Evolutionary conservation across 2,797 vertebrate genomes (phyloP), one percentile per base, ranked within the genome.

Genomic region (Bufotes viridis): DNA sequence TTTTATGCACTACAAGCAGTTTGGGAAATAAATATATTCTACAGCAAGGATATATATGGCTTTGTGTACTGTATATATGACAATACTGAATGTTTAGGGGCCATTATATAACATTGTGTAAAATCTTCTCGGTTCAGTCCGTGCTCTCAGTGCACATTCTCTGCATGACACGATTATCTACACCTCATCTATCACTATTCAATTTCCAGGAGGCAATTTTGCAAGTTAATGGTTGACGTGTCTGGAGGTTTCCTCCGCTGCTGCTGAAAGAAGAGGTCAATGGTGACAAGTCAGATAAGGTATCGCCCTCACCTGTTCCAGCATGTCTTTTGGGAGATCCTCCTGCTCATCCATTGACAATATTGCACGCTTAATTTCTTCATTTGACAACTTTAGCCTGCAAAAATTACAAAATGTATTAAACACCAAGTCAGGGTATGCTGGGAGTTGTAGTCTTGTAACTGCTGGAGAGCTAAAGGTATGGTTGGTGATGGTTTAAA

Each of bases 301-400:
- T 42, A 57, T 53, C 65, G 11, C 61, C 81, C 93, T 90, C 89
- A 99, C 98, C 97, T 99, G 98, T 92, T 99, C 98, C 92, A 99
- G 93, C 98, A 99, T 99, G 93, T 99, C 98, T 92, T 99, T 99
- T 0, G 98, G 97, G 78, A 99, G 96, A 92, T 99, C 98, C 91
- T 99, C 98, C 90, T 99, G 98, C 87, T 99, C 98, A 0, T 99
- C 98, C 98, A 99, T 99, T 0, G 97, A 97, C 90, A 99, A 92
- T 93, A 99, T 99, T 0, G 98, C 98, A 91, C 97, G 96, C 92
- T 99, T 99, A 90, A 99, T 99, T 94, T 99, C 98, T 87, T 98
- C 98, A 0, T 99, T 99, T 0, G 97, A 97, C 87, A 99, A 96
- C 91, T 98, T 99, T 94, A 99, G 93, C 92, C 98, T 99, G 49